phyloP scores from a whole-genome alignment of 2,888 invertebrate species.

The Conistra vaccinii region DNA sequence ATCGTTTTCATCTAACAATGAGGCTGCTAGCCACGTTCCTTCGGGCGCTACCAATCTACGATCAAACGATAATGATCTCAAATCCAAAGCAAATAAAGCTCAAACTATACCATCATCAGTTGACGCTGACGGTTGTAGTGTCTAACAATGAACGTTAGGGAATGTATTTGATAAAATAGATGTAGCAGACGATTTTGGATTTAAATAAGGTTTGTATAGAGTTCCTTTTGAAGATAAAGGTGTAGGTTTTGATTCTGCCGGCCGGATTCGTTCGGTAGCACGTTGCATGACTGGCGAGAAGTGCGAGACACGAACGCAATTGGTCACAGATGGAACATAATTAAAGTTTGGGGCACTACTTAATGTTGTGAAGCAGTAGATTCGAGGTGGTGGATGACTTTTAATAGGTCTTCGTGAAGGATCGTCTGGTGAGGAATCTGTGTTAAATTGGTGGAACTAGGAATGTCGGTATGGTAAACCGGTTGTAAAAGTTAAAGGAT shows the following conservation, averaged over 20 bases:
- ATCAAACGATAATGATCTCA: constrained; percentile 76
- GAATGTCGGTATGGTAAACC: constrained; percentile 65
- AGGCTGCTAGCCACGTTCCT: constrained; percentile 86
- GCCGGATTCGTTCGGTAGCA: constrained; percentile 85
- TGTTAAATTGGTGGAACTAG: constrained; percentile 80
- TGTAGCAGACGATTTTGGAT: constrained; percentile 75
- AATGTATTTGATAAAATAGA: constrained; percentile 75
- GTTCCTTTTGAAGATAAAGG: constrained; percentile 69
- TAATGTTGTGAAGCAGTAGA: constrained; percentile 89
- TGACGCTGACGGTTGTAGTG: constrained; percentile 76
- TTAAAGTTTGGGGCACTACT: constrained; percentile 90
- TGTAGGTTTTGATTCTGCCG: constrained; percentile 63
- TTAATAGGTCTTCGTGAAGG: constrained; percentile 89
- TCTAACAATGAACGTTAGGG: constrained; percentile 77
- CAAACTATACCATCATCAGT: constrained; percentile 79
- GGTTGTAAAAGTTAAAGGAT: constrained; percentile 63
- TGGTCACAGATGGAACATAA: constrained; percentile 90
- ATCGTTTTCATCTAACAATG: constrained; percentile 89
- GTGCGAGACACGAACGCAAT: constrained; percentile 90
- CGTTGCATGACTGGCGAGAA: constrained; percentile 90
- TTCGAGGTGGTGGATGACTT: constrained; percentile 89
- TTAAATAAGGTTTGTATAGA: constrained; percentile 74
- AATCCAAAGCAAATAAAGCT: constrained; percentile 79
- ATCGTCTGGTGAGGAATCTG: constrained; percentile 85
- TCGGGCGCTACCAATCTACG: constrained; percentile 75